phyloP scores from a whole-genome alignment of 2,797 vertebrate genomes.

The Allobates femoralis region DNA sequence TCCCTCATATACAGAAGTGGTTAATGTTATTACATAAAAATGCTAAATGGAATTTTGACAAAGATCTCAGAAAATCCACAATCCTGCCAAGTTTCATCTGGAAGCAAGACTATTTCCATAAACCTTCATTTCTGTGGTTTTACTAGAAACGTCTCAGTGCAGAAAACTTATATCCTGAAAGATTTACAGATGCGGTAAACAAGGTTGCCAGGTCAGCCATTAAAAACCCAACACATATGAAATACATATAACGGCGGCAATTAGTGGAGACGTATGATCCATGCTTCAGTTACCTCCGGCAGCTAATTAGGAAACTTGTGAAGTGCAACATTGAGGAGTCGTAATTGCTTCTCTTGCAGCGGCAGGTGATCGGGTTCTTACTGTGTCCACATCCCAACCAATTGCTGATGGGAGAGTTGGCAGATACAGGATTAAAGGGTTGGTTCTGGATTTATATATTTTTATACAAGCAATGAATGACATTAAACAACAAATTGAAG shows the following conservation, averaged over 20 bases:
- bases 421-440: too few species aligned
- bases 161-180: slow-evolving; percentile 24
- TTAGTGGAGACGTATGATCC: neutral
- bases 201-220: neutral
- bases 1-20: neutral
- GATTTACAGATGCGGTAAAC: slow-evolving; percentile 27
- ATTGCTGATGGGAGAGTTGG: too few species aligned
- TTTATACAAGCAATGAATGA: too few species aligned
- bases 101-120: slow-evolving; percentile 48
- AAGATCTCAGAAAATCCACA: neutral
- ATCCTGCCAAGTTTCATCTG: slow-evolving; percentile 36
- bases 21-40: slow-evolving; percentile 30
- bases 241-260: neutral
- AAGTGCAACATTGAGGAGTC: neutral
- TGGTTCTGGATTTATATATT: too few species aligned
- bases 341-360: neutral
- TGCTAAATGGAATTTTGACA: slow-evolving; percentile 33
- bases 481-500: too few species aligned
- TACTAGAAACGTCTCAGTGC: slow-evolving; percentile 18
- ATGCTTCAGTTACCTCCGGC: neutral
- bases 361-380: neutral
- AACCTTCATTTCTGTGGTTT: slow-evolving; percentile 37
- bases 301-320: neutral
- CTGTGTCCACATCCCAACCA: too few species aligned
- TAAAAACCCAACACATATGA: neutral